Conservation (phyloP, 1,140 invertebrate species). For the Drosophila sechellia region DNA sequence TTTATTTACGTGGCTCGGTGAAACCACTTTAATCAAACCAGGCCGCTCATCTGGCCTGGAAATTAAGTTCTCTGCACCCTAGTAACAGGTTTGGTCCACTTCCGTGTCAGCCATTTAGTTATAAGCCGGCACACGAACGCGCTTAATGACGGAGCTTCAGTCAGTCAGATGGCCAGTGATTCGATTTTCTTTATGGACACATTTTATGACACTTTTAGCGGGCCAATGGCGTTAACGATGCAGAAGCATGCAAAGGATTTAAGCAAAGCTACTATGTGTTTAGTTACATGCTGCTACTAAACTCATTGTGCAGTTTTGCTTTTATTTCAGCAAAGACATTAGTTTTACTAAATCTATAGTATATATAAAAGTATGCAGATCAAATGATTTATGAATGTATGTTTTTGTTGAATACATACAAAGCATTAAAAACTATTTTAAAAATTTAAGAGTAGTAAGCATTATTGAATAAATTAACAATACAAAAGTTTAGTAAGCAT, state of each 20-base stretch:
- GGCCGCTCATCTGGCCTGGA: conserved; percentile 59
- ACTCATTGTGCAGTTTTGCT: conserved; percentile 3
- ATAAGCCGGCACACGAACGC: conserved; percentile 71
- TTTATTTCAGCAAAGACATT: neutral
- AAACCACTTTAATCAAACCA: conserved; percentile 76
- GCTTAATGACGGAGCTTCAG: conserved; percentile 55
- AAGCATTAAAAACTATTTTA: no score
- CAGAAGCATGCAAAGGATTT: conserved; percentile 46
- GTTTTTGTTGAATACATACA: no score
- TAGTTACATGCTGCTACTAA: conserved; percentile 9
- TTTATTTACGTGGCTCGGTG: conserved; percentile 71
- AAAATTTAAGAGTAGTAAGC: no score
- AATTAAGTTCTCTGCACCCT: conserved; percentile 53
- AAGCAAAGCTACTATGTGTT: conserved; percentile 16
- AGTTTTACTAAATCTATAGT: neutral
- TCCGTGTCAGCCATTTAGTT: conserved; percentile 58
- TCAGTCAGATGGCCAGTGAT: conserved; percentile 34
- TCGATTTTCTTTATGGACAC: conserved; percentile 68
- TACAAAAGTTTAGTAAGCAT: neutral
- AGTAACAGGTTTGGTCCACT: conserved; percentile 11
- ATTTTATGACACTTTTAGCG: conserved; percentile 69
- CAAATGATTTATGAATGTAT: no score
- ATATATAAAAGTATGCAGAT: no score
- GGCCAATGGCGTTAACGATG: conserved; percentile 41
- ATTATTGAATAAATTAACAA: no score